Evolutionary conservation across 2,113 vertebrate species (phyloP), one percentile per base, ranked within the genome.

Genomic region (Psilopogon haemacephalus): DNA sequence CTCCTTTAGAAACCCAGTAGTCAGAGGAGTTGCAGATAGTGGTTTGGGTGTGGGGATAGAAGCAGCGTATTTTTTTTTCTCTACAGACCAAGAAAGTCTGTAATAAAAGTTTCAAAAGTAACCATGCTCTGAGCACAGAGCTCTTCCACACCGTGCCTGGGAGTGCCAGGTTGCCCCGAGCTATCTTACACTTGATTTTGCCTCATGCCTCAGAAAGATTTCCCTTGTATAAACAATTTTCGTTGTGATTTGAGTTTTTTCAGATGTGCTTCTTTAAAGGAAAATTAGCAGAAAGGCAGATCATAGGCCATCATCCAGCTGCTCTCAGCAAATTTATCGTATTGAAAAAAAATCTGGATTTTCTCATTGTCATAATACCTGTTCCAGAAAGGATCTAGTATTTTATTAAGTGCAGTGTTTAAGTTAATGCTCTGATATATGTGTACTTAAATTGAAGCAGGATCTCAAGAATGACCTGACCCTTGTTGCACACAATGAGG

Each of bases 1-100:
- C 96, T 97, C 97, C 97, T 97, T 97, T 96, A 97, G 94, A 93
- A 96, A 95, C 89, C 50, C 90, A 79, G 95, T 17, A 94, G 91
- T 93, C 85, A 81, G 94, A 94, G 88, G 89, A 96, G 67, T 11
- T 94, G 73, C 84, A 94, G 94, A 95, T 96, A 97, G 96, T 81
- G 72, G 75, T 87, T 93, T 95, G 97, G 97, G 95, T 85, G 97
- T 97, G 96, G 95, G 93, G 71, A 85, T 95, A 86, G 94, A 94
- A 95, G 91, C 69, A 20, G 71, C 10, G 8, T 33, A 20, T 35
- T 55, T 58, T 44, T 44, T 72, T 76, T 52, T 59, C 3, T 23
- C 65, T 84, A 20, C 40, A 40, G 73, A 77, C 55, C 23, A 33
- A 83, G 74, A 86, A 88, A 92, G 52, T 1, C 0, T 83, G 78